Evolutionary conservation across 2,113 vertebrate species (phyloP), one percentile per base, ranked within the genome.

Genomic region (Lynx canadensis): DNA sequence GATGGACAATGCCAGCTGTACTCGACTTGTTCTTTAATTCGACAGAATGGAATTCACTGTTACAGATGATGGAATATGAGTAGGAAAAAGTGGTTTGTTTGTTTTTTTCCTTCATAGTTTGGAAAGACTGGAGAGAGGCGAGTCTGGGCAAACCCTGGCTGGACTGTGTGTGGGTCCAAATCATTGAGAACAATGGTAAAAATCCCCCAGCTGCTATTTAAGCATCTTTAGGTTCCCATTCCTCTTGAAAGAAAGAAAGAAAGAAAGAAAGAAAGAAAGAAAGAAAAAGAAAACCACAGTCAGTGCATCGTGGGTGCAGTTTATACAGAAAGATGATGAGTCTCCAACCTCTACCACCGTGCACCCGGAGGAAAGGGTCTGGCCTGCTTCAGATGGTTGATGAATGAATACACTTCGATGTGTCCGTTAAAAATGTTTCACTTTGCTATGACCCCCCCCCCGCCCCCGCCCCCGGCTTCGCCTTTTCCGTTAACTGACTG

Each of bases 401-500:
- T 0, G 31, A 13, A 23, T 2, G 13, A 1, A 18, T 1, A 5
- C 15, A 4, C 7, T 0, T 14, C 2, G 0, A 5, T 0, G 25
- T 14, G 48, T 4, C 0, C 1, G 29, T 10, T 14, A 45, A 10
- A 7, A 57, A 3, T 2, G 48, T 29, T 5, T 15, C 81, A 19
- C 9, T 9, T 27, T 9, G 66, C 66, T 18, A 5, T 9, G 83
- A 36, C 8, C 33, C 7, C 18, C 19, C 55, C 57, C 7, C 19
- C 7, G 50, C 5, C 36, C 6, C 27, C 3, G 2, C 18, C 2
- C 21, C 45, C 38, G 0, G 11, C 69, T 4, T 1, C 12, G 55
- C 3, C n/a, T 33, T 9, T 36, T 31, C 8, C 6, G 55, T 9
- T 0, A 45, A 45, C 48, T 8, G 16, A 25, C 66, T 1, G 0